Evolutionary conservation across 1,140 invertebrate species (phyloP), one percentile per base, ranked within the genome.

Genomic region (Papilio aristodemus): DNA sequence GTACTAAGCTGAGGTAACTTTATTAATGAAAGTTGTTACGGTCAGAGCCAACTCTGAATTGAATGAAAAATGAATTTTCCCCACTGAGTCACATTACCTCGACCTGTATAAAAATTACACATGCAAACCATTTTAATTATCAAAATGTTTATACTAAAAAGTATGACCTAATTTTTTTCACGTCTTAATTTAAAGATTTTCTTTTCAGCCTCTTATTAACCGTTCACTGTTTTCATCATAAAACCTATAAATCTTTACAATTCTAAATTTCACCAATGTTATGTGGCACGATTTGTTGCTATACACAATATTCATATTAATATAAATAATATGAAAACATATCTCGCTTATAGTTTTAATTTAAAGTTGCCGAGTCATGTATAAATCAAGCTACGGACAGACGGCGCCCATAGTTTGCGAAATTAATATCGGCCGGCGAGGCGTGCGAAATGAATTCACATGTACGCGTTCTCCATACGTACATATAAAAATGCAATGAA

Each of bases 321-420:
- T 46, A 22, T 50, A 50, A 50, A 19, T n/a, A n/a, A n/a, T n/a
- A n/a, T n/a, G n/a, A 17, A 19, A 13, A 46, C 7, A 71, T 74
- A 69, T 83, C 76, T 74, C 73, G n/a, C 43, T 59, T 63, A 74
- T n/a, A n/a, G 73, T 72, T 71, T 72, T 74, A 78, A 72, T 81
- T 81, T 70, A 64, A 66, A 59, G 27, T 67, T 63, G 66, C 71
- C 58, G 58, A 67, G 68, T 73, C 63, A 37, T 66, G 58, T 69
- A 73, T 67, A 75, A 77, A 72, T 76, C 67, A 71, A 69, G 64
- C 72, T 54, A 57, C 66, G 70, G 64, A 43, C 59, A 39, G 10
- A 66, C 63, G 63, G 41, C 41, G 63, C 27, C 63, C 36, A 66
- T 66, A 66, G 41, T 43, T 43, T 27, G 63, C n/a, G 41, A 66